Evolutionary conservation across 2,113 vertebrate species (phyloP).

Genomic region (Scortum barcoo): DNA sequence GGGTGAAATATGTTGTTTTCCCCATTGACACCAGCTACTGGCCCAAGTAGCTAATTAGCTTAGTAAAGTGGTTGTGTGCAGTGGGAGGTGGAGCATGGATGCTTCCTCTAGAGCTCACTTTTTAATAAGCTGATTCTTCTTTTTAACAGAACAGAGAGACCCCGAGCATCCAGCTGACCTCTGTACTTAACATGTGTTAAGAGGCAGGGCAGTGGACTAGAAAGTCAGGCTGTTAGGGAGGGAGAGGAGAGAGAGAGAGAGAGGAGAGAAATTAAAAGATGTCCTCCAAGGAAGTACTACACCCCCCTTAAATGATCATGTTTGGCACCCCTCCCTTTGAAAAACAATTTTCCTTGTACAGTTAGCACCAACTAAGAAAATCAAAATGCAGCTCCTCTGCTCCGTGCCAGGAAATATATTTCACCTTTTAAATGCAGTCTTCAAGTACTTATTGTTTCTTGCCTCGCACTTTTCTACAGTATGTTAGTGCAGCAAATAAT

Average conservation of each 20-base stretch:
- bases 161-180: conserved; percentile 74
- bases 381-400: conserved; percentile 49
- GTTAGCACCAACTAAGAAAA: conserved; percentile 57
- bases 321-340: conserved; percentile 12
- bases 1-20: conserved; percentile 78
- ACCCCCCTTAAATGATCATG: conserved; percentile 31
- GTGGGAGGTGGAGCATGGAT: conserved; percentile 65
- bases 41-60: conserved; percentile 81
- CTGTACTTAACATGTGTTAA: conserved; percentile 76
- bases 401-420: conserved; percentile 61
- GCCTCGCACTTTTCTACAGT: conserved; percentile 43
- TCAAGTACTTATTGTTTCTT: conserved; percentile 62
- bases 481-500: conserved; percentile 78
- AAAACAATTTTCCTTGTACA: conserved; percentile 49
- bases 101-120: conserved; percentile 74
- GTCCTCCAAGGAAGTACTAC: neutral
- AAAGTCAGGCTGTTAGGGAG: conserved; percentile 29
- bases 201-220: conserved; percentile 57
- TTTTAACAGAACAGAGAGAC: conserved; percentile 76
- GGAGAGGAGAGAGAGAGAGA: neutral
- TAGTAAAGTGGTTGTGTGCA: conserved; percentile 69
- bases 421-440: conserved; percentile 75
- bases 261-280: conserved; percentile 45
- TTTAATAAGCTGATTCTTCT: conserved; percentile 83
- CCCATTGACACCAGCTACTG: conserved; percentile 72